A percentile compares a stretch with the other conserved stretches of the same genome.
These are phyloP conservation scores for Mnemiopsis leidyi DNA, from an alignment of 37 sponge, comb jelly and placozoan species.

Conservation along the genomic window DNA sequence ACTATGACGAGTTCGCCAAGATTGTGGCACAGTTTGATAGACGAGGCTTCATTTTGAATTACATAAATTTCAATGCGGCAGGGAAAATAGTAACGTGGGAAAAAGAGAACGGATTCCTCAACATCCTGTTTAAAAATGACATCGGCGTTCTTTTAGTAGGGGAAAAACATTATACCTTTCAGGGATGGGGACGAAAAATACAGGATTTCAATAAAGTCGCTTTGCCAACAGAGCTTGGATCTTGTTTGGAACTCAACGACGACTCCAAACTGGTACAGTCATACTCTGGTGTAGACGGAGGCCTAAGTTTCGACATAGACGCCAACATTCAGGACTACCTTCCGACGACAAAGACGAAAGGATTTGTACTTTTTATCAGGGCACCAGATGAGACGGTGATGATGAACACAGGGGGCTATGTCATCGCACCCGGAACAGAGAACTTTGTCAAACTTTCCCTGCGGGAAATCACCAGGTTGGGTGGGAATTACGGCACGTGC, in stretches of 20 bases:
- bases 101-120: slow-evolving; percentile 1
- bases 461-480: neutral
- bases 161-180: neutral
- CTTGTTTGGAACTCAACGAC: slow-evolving; percentile 49
- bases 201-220: neutral
- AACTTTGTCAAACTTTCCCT: neutral
- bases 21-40: neutral
- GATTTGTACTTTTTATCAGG: slow-evolving; percentile 8
- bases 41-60: neutral
- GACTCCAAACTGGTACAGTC: neutral
- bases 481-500: neutral
- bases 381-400: slow-evolving; percentile 36
- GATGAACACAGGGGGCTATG: slow-evolving; percentile 33
- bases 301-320: slow-evolving; percentile 21
- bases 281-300: neutral
- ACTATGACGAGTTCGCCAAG: neutral
- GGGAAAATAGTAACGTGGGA: neutral
- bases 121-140: neutral
- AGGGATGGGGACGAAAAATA: neutral
- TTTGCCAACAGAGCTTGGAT: neutral
- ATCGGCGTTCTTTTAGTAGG: neutral
- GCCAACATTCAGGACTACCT: slow-evolving; percentile 47
- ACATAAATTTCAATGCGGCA: neutral
- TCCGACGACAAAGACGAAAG: neutral
- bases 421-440: slow-evolving; percentile 35